Conservation (phyloP, 2,113 vertebrate genomes). For the Dendrocopos noguchii region DNA sequence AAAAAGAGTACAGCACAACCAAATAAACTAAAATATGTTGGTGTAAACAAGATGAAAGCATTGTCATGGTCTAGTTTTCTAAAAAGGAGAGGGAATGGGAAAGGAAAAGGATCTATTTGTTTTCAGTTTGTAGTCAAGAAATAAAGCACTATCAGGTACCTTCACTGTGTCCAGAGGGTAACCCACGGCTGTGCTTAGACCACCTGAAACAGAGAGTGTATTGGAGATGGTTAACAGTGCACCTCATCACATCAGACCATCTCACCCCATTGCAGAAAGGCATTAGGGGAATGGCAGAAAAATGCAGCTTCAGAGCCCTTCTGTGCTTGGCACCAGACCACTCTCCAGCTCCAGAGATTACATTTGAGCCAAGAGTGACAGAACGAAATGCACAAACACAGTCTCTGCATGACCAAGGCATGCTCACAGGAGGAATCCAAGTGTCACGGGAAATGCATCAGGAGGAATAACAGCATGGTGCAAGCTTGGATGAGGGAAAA, state of each 20-base stretch:
- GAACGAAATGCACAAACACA: background rate
- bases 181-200: slow-evolving; percentile 84
- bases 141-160: slow-evolving; percentile 66
- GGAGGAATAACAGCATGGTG: background rate
- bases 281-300: background rate
- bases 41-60: background rate
- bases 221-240: background rate
- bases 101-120: background rate
- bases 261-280: background rate
- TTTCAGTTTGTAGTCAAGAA: background rate
- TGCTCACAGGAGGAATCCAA: background rate
- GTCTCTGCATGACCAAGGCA: background rate
- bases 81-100: background rate
- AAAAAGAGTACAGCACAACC: background rate
- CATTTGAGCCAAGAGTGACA: background rate
- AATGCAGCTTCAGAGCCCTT: background rate
- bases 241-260: fast-evolving
- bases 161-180: slow-evolving; percentile 89
- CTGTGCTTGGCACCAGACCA: background rate
- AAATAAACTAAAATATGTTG: background rate
- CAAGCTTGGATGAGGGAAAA: background rate
- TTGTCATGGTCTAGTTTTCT: background rate
- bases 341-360: background rate
- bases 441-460: background rate
- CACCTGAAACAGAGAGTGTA: slow-evolving; percentile 72